Conservation (phyloP, 1,140 invertebrate genomes). For the Heliconius eleuchia region DNA sequence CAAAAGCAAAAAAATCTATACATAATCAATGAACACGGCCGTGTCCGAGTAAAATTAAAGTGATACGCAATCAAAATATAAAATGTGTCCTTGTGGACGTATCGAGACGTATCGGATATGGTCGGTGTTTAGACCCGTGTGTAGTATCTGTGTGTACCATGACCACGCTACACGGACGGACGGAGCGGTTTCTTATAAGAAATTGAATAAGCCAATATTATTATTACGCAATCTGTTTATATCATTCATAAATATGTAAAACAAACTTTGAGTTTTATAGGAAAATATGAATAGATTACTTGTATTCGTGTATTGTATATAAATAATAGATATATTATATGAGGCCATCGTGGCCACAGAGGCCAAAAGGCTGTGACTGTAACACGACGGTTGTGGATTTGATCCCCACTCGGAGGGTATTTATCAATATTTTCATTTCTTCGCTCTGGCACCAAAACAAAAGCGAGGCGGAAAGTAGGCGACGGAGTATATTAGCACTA, state of each 20-base stretch:
- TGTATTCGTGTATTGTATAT: background rate
- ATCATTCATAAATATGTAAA: slow-evolving; percentile 13
- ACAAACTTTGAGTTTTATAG: background rate
- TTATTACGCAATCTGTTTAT: slow-evolving; percentile 13
- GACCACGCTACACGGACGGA: background rate
- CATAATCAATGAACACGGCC: slow-evolving; percentile 45
- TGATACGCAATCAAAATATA: slow-evolving; percentile 57
- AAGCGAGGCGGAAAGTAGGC: background rate
- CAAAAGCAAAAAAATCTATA: slow-evolving; percentile 36
- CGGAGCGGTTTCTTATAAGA: slow-evolving; percentile 17
- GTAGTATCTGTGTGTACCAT: slow-evolving; percentile 22
- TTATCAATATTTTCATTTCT: too few relatives aligned
- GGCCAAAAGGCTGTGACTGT: too few relatives aligned
- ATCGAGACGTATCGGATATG: slow-evolving; percentile 22
- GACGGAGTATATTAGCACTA: background rate
- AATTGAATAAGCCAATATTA: slow-evolving; percentile 14
- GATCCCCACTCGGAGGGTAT: too few relatives aligned
- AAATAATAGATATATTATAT: background rate
- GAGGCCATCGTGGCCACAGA: too few relatives aligned
- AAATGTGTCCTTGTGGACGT: slow-evolving; percentile 49
- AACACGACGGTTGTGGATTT: too few relatives aligned
- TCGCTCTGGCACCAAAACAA: too few relatives aligned
- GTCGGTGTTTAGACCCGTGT: slow-evolving; percentile 31
- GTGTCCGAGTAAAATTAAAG: slow-evolving; percentile 50
- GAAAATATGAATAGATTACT: background rate